phyloP scores from a whole-genome alignment of 2,888 invertebrate genomes.

The Lumbricus terrestris region DNA sequence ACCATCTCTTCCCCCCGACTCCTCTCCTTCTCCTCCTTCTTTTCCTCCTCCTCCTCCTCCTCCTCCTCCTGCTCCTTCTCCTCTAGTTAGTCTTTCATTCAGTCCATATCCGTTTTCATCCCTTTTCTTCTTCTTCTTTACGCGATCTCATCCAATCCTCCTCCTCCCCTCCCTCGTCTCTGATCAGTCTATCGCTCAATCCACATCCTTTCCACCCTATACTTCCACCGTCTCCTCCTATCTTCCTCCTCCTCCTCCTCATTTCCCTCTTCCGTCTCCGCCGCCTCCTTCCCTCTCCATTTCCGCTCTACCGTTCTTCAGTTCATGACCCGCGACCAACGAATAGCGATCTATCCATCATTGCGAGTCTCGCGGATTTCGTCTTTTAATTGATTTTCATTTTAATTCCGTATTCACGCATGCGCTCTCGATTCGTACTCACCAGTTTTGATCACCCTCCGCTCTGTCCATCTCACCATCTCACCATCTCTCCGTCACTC shows the following conservation, averaged over 20 bases:
- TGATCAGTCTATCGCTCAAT: neutral
- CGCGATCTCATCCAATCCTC: neutral
- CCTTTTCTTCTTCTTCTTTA: neutral
- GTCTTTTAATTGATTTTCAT: constrained; percentile 3
- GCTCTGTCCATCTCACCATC: neutral
- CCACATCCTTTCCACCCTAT: neutral
- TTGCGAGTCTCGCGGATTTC: neutral
- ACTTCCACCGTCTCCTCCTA: neutral
- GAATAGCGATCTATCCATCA: neutral
- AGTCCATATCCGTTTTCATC: neutral
- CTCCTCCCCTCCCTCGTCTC: neutral
- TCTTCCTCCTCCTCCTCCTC: neutral
- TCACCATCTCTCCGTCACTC: neutral
- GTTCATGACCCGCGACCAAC: neutral
- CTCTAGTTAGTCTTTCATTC: neutral
- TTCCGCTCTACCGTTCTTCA: neutral
- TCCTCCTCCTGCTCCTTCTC: neutral
- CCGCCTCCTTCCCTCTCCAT: neutral
- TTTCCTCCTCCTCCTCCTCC: neutral
- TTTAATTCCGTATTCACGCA: neutral
- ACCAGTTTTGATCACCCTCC: neutral
- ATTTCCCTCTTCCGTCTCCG: neutral
- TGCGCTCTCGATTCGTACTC: neutral
- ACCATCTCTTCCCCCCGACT: too few species aligned
- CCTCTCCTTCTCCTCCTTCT: neutral